phyloP scores from a whole-genome alignment of 2,113 vertebrate genomes.

The Isichthys henryi region DNA sequence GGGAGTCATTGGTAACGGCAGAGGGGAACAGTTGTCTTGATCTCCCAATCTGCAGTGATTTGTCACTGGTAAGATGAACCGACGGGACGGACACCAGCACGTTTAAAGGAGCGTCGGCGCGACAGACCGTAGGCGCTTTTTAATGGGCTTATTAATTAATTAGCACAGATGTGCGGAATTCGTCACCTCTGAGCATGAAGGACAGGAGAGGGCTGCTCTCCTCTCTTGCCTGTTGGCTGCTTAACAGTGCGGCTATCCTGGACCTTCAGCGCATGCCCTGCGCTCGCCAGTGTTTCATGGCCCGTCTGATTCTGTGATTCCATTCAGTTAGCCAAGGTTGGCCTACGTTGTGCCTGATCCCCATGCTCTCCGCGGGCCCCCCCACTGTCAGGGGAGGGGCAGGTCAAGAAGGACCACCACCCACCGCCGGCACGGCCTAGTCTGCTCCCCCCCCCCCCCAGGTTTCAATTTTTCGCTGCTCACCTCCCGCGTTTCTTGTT shows the following conservation, averaged over 20 bases:
- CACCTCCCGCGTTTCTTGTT: background rate
- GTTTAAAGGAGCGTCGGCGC: background rate
- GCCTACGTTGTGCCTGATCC: background rate
- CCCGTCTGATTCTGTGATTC: slow-evolving; percentile 6
- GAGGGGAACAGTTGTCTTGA: background rate
- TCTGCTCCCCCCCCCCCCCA: background rate
- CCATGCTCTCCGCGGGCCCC: background rate
- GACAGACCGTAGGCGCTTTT: background rate
- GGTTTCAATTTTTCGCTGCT: slow-evolving; percentile 4
- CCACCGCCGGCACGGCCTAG: background rate
- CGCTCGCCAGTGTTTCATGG: background rate
- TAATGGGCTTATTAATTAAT: slow-evolving; percentile 11
- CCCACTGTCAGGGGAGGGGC: background rate
- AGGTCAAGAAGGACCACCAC: background rate
- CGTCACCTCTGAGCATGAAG: background rate
- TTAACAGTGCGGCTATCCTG: background rate
- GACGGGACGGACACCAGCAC: background rate
- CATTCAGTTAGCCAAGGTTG: background rate
- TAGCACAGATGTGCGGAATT: background rate
- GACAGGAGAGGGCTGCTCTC: background rate
- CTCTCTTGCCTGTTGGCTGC: background rate
- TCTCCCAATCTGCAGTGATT: background rate
- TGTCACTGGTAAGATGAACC: background rate
- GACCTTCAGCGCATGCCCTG: background rate
- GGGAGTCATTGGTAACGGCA: background rate